Evolutionary conservation across 2,888 invertebrate species (phyloP).

Genomic region (Hemithea aestivaria): DNA sequence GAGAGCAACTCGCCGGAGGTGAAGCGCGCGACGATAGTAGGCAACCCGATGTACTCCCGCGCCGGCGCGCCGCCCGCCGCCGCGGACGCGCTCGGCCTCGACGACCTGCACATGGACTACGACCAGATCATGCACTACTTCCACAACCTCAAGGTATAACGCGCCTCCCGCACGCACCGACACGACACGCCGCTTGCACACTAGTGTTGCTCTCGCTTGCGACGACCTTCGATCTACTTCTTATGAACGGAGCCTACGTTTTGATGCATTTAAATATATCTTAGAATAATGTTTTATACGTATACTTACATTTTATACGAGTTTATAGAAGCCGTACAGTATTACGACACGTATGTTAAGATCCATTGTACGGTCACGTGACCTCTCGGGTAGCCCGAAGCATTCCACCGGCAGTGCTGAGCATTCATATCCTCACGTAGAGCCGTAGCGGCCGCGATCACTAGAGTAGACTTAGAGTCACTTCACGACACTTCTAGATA

Average conservation of each 20-base stretch:
- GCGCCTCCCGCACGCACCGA: constrained; percentile 47
- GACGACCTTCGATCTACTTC: constrained; percentile 54
- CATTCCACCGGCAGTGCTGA: constrained; percentile 46
- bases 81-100: constrained; percentile 83
- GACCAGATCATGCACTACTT: constrained; percentile 99
- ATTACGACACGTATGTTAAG: constrained; percentile 56
- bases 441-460: constrained; percentile 56
- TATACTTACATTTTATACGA: constrained; percentile 53
- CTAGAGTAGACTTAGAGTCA: constrained; percentile 56
- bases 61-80: constrained; percentile 54
- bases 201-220: constrained; percentile 71
- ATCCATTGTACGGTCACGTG: constrained; percentile 43
- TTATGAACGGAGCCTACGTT: constrained; percentile 75
- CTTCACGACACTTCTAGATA: constrained; percentile 42
- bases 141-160: constrained; percentile 95
- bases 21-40: constrained; percentile 91
- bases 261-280: constrained; percentile 66
- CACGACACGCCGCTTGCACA: constrained; percentile 64
- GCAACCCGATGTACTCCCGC: constrained; percentile 92
- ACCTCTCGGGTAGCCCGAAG: constrained; percentile 39
- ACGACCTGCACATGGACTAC: constrained; percentile 96
- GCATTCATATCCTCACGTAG: constrained; percentile 56
- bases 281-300: constrained; percentile 70
- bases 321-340: constrained; percentile 67
- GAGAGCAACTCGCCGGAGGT: constrained; percentile 80